Evolutionary conservation across 2,888 invertebrate species (phyloP).

Genomic region (Mythimna vitellina): DNA sequence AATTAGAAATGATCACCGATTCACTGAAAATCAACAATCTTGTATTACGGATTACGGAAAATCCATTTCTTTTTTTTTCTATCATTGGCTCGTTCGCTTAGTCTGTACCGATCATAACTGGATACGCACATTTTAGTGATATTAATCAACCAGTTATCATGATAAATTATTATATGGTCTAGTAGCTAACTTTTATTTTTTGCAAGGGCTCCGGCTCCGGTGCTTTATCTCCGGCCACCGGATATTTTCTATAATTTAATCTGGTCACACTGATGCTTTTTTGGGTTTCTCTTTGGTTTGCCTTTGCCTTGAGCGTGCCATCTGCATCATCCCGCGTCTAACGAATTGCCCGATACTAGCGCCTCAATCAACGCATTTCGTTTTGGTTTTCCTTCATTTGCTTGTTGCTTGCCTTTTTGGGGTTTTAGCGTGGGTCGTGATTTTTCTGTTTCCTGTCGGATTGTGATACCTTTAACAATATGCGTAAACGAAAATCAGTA

Average conservation of each 20-base stretch:
- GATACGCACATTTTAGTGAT: no score
- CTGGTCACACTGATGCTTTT: constrained; percentile 3
- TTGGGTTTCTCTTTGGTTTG: background rate
- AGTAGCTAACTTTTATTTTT: no score
- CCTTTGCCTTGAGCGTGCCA: constrained; percentile 1
- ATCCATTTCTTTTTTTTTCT: no score
- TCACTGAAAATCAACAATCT: no score
- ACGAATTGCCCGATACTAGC: constrained; percentile 30
- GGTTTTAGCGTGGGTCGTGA: constrained; percentile 71
- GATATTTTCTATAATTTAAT: background rate
- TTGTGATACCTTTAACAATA: constrained; percentile 64
- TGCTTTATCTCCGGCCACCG: no score
- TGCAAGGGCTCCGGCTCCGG: no score
- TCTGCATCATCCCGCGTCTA: constrained; percentile 1
- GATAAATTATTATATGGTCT: no score
- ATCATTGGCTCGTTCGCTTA: no score
- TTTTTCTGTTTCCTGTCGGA: constrained; percentile 51
- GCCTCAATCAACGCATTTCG: constrained; percentile 48
- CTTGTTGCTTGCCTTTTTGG: constrained; percentile 63
- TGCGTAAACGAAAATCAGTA: constrained; percentile 88
- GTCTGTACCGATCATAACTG: no score
- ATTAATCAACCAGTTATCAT: no score
- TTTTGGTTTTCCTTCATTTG: constrained; percentile 48
- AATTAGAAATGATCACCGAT: no score
- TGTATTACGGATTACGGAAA: no score